Base-by-base conservation (phyloP, 2,797 vertebrate species). In the Hyperoplus lanceolatus region DNA sequence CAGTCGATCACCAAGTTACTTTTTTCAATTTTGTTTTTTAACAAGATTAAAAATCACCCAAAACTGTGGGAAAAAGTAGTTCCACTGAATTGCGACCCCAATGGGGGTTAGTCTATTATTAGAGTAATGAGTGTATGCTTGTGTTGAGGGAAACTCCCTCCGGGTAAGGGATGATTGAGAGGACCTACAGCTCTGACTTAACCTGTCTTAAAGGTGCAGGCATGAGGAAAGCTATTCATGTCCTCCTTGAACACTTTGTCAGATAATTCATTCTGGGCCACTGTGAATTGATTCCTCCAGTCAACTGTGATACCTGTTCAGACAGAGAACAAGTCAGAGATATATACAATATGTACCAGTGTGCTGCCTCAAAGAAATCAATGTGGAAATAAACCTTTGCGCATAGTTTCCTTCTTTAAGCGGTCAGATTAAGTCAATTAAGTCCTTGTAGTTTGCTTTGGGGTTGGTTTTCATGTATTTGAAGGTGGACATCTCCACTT, bases 301-400 rank as follows among this genome's bases (percentile, higher is more conserved):
- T 77, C 73, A 41, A 73, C 82, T 93, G 94, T 88, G 88, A 85
- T 88, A 92, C 95, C 95, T 95, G 95, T 94, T 21, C 43, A 42
- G 10, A 62, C 36, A 72, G 8, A 51, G 39, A 46, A 16, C 46
- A 12, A 18, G 14, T 55, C 15, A 61, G 56, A 60, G 7, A 53
- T 41, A 6, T 10, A 36, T 8, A 29, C 2, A 0, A 12, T 36
- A 18, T 59, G 16, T 49, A 10, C 14, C 49, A 29, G 42, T 63
- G 21, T 48, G 29, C 29, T 29, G 29, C 29, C 29, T 29, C 29
- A 16, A 11, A 12, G 18, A 46, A 18, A n/a, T 15, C 8, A 43
- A 41, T 8, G 14, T 54, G 29, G n/a, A 46, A 21, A 41, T 48
- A 16, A 66, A 83, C 76, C 71, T 79, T 67, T 78, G 16, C 51